Conservation (phyloP, 2,888 invertebrate species). For the Conops quadrifasciatus region DNA sequence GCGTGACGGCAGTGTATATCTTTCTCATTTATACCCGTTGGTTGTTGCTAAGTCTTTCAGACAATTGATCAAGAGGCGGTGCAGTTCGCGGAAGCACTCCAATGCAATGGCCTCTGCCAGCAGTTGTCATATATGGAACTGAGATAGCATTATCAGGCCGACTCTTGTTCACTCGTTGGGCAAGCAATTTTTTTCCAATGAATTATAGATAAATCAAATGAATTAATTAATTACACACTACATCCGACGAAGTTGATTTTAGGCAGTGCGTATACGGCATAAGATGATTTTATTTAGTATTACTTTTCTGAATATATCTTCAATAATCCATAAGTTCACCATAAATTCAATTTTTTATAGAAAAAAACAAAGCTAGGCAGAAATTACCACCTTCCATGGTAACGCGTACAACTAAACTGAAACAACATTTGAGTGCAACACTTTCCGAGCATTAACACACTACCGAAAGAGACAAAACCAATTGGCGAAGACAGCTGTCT, state of each 20-base stretch:
- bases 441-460: too few relatives aligned
- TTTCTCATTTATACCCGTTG: too few relatives aligned
- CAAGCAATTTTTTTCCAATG: background rate
- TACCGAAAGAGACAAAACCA: background rate
- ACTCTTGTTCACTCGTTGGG: background rate
- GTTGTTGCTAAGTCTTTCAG: constrained; percentile 12
- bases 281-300: background rate
- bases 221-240: background rate
- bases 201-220: too few relatives aligned
- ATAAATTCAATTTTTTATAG: background rate
- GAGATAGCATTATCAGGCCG: background rate
- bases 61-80: constrained; percentile 32
- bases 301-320: too few relatives aligned
- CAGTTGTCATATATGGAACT: constrained; percentile 13
- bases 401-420: constrained; percentile 22
- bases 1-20: background rate
- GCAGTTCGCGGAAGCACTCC: constrained; percentile 33
- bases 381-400: constrained; percentile 3
- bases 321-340: background rate
- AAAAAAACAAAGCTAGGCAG: background rate
- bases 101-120: constrained; percentile 32
- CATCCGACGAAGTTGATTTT: background rate
- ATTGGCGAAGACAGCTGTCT: background rate
- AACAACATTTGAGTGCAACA: constrained; percentile 14
- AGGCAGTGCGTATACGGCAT: too few relatives aligned